Base-by-base conservation (phyloP, 1,140 invertebrate species). In the Macrostomum lignano region DNA sequence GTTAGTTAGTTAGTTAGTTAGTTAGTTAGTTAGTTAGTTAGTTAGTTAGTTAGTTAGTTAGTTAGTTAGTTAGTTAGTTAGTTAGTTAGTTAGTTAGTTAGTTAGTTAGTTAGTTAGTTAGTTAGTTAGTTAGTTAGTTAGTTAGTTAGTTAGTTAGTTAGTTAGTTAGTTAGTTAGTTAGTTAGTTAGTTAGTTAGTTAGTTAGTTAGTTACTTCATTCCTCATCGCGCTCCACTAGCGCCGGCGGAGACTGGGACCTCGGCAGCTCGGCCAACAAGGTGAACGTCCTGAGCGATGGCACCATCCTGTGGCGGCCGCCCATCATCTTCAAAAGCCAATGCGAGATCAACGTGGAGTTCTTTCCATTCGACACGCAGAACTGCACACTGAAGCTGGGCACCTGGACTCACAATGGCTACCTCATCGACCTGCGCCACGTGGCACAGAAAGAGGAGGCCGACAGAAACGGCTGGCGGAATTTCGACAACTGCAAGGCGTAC, bases 241-340 rank as follows among this genome's bases (percentile, higher is more conserved):
- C 64, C 21, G 63, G 65, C 41, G 63, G 63, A 3, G 58, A 65
- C 36, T 65, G 62, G 40, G 58, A 64, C 36, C 52, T 65, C 3
- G 64, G 60, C 4, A 25, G 25, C 21, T 36, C 34, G n/a, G 47
- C 64, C 6, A 56, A 61, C 47, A 65, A 65, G 40, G 63, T 62
- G 6, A 63, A 58, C 6, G 37, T 65, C 15, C 44, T 60, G 48
- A 72, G 78, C 51, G 84, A 78, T 54, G 88, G 88, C 13, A 76
- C 73, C 59, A 81, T 93, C 5, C 44, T 51, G 1, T 94, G 84
- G 86, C 82, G 84, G 51, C 88, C 88, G 0, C 88, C 88, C 1
- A 86, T 84, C 0, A 93, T 96, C 57, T 96, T 93, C 60, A 94
- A 93, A 56, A 86, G 78, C 17, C 91, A 78, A 0, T 94, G 86